Evolutionary conservation across 1,140 invertebrate genomes (phyloP), one percentile per base, ranked within the genome.

Genomic region (Holotrichia oblita): DNA sequence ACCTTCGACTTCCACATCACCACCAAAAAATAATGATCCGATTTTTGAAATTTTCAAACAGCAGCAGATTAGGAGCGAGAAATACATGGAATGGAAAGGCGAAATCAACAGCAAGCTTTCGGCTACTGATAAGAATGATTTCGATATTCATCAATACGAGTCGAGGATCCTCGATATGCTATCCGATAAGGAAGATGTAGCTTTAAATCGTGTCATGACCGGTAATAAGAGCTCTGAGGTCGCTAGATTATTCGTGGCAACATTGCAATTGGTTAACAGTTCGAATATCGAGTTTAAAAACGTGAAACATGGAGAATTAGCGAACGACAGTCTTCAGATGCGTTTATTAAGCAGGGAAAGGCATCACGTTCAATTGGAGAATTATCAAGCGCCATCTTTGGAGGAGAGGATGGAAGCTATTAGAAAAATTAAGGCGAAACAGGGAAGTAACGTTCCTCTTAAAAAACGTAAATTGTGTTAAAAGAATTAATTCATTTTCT

Each of bases 101-200:
- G 79, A 81, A 41, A 86, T 86, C 17, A 79, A 75, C 0, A 80
- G 81, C 2, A 85, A 84, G 78, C 78, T 86, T 14, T 79, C 81
- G 75, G 73, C 79, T 2, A n/a, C 82, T 6, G 55, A 77, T 6
- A 79, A 83, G 17, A 81, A 81, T 3, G 83, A 86, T 59, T 86
- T 86, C 73, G 81, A 86, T 79, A 85, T 86, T 69, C 85, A 86
- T 73, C 81, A 82, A 44, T 85, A 86, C 42, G 84, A 83, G 7
- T 59, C 82, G 0, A 80, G 78, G 40, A 83, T 86, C 6, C 84
- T 86, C 44, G 81, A 84, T n/a, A 55, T 72, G n/a, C 78, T 85
- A 44, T 27, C 81, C 44, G 40, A 81, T 1, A 80, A 82, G 8
- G 76, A 82, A 73, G 74, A 73, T 9, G 77, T 78, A 73, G 72